A percentile compares a stretch with the other conserved stretches of the same genome.
These are phyloP conservation scores for Eupleurogrammus muticus DNA, from an alignment of 2,797 vertebrate species.

Conservation along the genomic window DNA sequence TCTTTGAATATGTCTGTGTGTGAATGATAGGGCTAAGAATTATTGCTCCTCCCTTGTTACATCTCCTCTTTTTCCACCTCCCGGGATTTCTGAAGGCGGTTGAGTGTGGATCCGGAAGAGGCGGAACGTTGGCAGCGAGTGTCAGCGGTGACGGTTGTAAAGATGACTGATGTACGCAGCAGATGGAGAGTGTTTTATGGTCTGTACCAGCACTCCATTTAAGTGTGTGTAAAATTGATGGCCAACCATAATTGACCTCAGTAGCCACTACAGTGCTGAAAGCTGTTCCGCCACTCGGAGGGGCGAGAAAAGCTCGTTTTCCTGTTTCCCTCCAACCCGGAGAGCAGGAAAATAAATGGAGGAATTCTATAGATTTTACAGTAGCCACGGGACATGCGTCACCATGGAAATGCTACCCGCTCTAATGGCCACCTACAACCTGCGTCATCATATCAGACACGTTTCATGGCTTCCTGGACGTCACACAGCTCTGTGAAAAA, in stretches of 20 bases:
- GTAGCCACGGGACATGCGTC: conserved; percentile 13
- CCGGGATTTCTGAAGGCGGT: conserved; percentile 21
- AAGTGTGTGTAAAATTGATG: conserved; percentile 85
- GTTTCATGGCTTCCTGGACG: conserved; percentile 27
- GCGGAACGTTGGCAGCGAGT: conserved; percentile 45
- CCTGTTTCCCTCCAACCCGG: not conserved
- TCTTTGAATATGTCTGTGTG: not conserved
- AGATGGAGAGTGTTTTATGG: conserved; percentile 81
- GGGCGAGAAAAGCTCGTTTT: conserved; percentile 31
- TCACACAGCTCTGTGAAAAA: conserved; percentile 9
- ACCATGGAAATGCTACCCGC: conserved; percentile 8
- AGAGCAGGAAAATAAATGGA: not conserved
- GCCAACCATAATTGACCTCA: conserved; percentile 80
- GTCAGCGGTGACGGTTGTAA: conserved; percentile 60
- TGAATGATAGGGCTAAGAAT: not conserved
- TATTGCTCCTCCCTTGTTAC: not conserved
- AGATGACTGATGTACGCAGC: conserved; percentile 79
- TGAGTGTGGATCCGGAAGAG: conserved; percentile 33
- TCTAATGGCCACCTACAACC: conserved; percentile 36
- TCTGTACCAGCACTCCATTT: conserved; percentile 79
- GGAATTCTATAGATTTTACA: conserved; percentile 6
- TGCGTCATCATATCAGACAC: conserved; percentile 31
- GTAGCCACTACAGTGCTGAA: conserved; percentile 63
- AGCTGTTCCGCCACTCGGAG: conserved; percentile 62
- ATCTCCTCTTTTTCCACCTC: not conserved